A percentile compares a stretch with the other conserved stretches of the same genome.
Evolutionary conservation across 2,113 vertebrate species (phyloP).

Genomic region (Romanogobio albipinnatus): DNA sequence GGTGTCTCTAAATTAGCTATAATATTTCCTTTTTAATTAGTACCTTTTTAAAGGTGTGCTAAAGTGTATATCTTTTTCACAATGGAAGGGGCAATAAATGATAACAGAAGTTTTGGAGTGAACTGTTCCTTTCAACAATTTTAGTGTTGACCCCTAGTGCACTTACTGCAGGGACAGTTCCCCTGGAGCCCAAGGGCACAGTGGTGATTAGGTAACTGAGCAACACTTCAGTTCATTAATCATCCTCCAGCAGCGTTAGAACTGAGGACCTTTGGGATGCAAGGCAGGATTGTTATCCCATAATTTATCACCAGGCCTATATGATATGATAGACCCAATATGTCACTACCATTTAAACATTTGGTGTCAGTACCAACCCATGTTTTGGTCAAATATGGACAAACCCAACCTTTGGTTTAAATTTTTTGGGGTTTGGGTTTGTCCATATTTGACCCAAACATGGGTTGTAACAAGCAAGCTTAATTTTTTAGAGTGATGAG

Average conservation of each 20-base stretch:
- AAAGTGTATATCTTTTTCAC: not conserved
- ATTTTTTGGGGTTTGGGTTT: no score
- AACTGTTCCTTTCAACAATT: not conserved
- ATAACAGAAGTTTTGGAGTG: not conserved
- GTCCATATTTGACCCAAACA: no score
- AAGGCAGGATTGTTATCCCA: not conserved
- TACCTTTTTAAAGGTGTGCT: no score
- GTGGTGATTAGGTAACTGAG: constrained; percentile 26
- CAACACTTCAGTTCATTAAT: constrained; percentile 20
- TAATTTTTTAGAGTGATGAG: no score
- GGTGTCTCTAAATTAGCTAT: no score
- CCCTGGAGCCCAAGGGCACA: constrained; percentile 19
- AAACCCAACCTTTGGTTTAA: no score
- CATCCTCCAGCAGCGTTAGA: not conserved
- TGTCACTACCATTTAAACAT: not conserved
- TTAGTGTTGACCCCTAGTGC: not conserved
- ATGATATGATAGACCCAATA: not conserved
- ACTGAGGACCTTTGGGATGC: not conserved
- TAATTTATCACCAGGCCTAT: not conserved
- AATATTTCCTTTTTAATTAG: no score
- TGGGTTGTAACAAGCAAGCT: no score
- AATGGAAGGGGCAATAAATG: not conserved
- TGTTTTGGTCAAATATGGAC: no score
- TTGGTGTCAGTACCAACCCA: not conserved
- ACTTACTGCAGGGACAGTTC: not conserved